Percentiles rank a stretch among this genome's conserved stretches.
phyloP scores from a whole-genome alignment of 2,113 vertebrate species.

The Ceyx margarethae region DNA sequence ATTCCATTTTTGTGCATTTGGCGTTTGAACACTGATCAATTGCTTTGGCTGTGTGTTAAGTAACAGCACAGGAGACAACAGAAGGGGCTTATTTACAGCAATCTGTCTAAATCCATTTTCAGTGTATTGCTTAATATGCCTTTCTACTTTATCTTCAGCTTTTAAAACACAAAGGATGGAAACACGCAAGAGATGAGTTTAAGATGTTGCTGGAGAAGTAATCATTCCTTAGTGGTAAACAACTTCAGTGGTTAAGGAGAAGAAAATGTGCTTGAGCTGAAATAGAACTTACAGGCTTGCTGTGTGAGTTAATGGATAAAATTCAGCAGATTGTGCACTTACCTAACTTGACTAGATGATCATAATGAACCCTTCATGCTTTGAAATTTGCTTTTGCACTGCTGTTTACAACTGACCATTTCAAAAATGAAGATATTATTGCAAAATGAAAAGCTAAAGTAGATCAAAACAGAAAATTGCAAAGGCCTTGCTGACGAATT shows the following conservation, averaged over 20 bases:
- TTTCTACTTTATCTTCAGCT: slow-evolving; percentile 49
- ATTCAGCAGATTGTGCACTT: background rate
- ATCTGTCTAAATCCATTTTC: slow-evolving; percentile 65
- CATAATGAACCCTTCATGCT: background rate
- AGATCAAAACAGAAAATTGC: background rate
- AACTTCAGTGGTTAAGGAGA: slow-evolving; percentile 36
- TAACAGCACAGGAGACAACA: slow-evolving; percentile 57
- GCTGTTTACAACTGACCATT: background rate
- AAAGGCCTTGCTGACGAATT: background rate
- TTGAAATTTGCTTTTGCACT: background rate
- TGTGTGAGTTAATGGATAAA: slow-evolving; percentile 2
- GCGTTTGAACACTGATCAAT: slow-evolving; percentile 46
- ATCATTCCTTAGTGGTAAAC: slow-evolving; percentile 36
- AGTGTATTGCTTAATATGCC: slow-evolving; percentile 63
- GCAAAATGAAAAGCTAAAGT: background rate
- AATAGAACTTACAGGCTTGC: background rate
- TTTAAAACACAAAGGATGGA: slow-evolving; percentile 42
- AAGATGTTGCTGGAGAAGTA: slow-evolving; percentile 44
- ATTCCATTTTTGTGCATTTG: slow-evolving; percentile 67
- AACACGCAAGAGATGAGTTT: slow-evolving; percentile 19
- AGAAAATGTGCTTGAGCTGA: slow-evolving; percentile 31
- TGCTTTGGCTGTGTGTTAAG: slow-evolving; percentile 47
- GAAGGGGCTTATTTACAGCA: slow-evolving; percentile 65
- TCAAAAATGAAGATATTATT: background rate
- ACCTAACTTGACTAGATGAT: background rate